Evolutionary conservation across 2,888 invertebrate species (phyloP), one percentile per base, ranked within the genome.

Genomic region (Pycnomerus fuliginosus): DNA sequence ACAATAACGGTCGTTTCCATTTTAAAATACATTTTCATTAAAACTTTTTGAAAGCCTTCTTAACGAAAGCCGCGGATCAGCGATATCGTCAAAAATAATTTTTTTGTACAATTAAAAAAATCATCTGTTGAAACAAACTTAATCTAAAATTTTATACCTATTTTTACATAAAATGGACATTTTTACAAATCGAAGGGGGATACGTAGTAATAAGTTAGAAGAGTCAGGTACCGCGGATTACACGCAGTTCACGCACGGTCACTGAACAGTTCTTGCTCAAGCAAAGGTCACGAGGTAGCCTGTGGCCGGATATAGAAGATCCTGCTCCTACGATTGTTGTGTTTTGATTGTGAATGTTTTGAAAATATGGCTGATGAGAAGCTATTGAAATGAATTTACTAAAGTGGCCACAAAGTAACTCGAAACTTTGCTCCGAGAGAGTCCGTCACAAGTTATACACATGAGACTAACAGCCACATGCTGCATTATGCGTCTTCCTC

Each of bases 141-240:
- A 71, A 69, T 65, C 70, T 71, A 70, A 48, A 70, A 69, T 70
- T n/a, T 71, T 70, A 70, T 69, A 71, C 65, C 71, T 73, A 72
- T 71, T 67, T 73, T 73, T 73, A 73, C 72, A 73, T 68, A 72
- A 71, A 73, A 70, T 72, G 73, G 72, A 72, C 72, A 72, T 72
- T 71, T 68, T 72, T 72, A 71, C 71, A 70, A 72, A 72, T 69
- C 70, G 65, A 68, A 71, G 70, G 69, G 68, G 69, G 66, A 61
- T 72, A 71, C 70, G 71, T 69, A 66, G 62, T 65, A 70, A 70
- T 72, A 67, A 67, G 65, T 66, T 65, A 67, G 61, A 64, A 61
- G 54, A 59, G 64, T 67, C 67, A 67, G 67, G 64, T 65, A 64
- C 67, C 65, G 65, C 65, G 61, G 57, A 54, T 61, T 60, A 58